phyloP scores from a whole-genome alignment of 2,113 vertebrate genomes.

The Cygnus buccinator region DNA sequence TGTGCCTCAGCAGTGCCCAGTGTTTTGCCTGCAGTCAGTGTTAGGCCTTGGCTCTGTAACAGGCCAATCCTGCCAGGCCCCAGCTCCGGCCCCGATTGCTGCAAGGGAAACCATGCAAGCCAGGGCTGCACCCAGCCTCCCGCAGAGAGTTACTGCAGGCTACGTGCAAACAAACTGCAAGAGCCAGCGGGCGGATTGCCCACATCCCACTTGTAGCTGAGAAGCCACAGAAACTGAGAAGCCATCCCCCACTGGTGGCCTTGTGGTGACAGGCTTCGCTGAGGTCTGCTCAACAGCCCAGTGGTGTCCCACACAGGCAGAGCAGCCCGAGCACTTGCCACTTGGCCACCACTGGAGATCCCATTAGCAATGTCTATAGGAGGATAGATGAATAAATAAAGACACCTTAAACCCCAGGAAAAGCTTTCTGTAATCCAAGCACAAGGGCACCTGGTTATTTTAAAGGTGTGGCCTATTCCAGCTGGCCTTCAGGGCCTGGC shows the following conservation, averaged over 20 bases:
- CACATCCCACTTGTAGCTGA: neutral
- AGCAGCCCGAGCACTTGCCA: neutral
- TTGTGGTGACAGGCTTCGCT: neutral
- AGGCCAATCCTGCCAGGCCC: neutral
- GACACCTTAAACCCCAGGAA: neutral
- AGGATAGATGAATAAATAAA: neutral
- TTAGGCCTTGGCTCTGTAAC: neutral
- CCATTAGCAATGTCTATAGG: neutral
- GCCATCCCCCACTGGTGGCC: neutral
- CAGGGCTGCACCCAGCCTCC: neutral
- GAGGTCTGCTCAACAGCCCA: neutral
- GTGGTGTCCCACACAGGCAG: rapidly evolving
- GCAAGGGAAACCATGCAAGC: neutral
- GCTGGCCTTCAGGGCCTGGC: neutral
- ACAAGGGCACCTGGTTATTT: neutral
- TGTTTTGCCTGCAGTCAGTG: neutral
- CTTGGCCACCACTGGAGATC: rapidly evolving
- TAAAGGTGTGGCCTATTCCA: neutral
- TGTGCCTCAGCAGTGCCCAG: neutral
- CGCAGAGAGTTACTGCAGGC: rapidly evolving
- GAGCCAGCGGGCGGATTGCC: neutral
- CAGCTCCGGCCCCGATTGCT: neutral
- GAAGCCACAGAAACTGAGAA: neutral
- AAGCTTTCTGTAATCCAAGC: neutral
- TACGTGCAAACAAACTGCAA: neutral